Evolutionary conservation across 2,888 invertebrate species (phyloP).

Genomic region (Lochmaea capreae): DNA sequence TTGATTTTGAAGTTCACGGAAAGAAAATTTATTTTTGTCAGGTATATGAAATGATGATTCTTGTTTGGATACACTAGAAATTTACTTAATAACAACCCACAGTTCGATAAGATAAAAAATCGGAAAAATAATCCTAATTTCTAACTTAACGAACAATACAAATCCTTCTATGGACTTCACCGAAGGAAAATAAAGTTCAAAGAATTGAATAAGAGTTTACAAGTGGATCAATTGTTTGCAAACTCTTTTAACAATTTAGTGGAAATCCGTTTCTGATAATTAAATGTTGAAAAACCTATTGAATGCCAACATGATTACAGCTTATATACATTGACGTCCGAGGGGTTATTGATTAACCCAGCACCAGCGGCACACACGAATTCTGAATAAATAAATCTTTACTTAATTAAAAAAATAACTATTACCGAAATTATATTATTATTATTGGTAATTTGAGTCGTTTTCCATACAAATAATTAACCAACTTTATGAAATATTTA

Average conservation of each 20-base stretch:
- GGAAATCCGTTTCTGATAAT: constrained; percentile 27
- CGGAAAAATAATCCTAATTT: constrained; percentile 8
- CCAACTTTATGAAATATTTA: no score
- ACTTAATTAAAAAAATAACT: no score
- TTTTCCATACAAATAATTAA: no score
- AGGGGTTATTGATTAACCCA: constrained; percentile 12
- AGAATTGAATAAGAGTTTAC: constrained; percentile 21
- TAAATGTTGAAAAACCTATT: constrained; percentile 33
- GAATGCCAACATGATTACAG: constrained; percentile 15
- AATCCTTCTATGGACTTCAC: background rate
- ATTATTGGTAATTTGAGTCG: no score
- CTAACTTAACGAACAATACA: constrained; percentile 3
- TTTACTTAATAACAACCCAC: background rate
- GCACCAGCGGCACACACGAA: no score
- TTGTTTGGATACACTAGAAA: no score
- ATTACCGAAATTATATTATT: no score
- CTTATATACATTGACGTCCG: constrained; percentile 20
- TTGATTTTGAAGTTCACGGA: no score
- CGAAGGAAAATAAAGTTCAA: background rate
- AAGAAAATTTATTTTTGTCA: no score
- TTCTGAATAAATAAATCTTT: no score
- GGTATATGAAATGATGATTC: no score
- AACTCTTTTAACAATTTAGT: constrained; percentile 35
- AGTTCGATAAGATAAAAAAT: background rate
- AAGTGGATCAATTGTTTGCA: constrained; percentile 36